phyloP scores from a whole-genome alignment of 2,888 invertebrate species.

The Lottia gigantea region DNA sequence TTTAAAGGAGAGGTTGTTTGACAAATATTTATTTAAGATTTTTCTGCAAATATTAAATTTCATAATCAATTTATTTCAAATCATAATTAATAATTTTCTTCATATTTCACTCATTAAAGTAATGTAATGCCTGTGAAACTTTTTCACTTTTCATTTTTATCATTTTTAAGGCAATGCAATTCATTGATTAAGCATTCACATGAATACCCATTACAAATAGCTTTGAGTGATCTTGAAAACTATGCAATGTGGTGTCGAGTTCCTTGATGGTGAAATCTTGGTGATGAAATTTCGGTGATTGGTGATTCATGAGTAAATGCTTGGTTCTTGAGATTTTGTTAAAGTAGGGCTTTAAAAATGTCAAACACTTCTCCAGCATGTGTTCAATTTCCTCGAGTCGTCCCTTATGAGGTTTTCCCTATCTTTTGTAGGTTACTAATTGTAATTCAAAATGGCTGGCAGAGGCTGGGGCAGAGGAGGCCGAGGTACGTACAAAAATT shows the following conservation, averaged over 20 bases:
- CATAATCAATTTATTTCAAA: background rate
- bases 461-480: slow-evolving; percentile 6
- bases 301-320: too few species aligned
- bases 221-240: too few species aligned
- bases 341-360: background rate
- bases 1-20: slow-evolving; percentile 2
- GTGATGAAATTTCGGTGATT: too few species aligned
- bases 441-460: background rate
- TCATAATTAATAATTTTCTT: background rate
- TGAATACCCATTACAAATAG: too few species aligned
- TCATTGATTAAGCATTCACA: too few species aligned
- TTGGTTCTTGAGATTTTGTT: too few species aligned
- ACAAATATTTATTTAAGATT: background rate
- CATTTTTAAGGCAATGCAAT: too few species aligned
- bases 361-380: slow-evolving; percentile 6
- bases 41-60: background rate
- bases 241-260: too few species aligned
- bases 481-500: background rate
- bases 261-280: too few species aligned
- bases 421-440: background rate
- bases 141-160: background rate
- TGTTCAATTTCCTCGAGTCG: background rate
- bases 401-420: too few species aligned
- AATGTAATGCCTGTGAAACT: slow-evolving; percentile 1
- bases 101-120: slow-evolving; percentile 3